Base-by-base conservation (phyloP, 2,888 invertebrate genomes). In the Calliscelio sp. region DNA sequence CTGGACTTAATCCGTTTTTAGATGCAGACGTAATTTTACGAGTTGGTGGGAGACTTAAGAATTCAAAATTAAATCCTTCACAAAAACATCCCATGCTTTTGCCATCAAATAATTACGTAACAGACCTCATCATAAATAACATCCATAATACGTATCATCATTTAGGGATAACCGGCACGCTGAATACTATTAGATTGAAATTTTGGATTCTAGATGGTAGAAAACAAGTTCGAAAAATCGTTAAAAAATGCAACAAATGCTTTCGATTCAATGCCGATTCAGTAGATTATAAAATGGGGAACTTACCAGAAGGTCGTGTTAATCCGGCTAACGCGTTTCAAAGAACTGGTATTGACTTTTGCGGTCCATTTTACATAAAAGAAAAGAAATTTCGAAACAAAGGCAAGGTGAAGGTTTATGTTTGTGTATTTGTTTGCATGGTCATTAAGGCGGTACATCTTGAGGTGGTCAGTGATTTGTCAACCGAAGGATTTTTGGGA, bases 301-400 rank as follows among this genome's bases (percentile, higher is more conserved):
- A 18, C 8, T 46, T 18, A 18, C 46, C 16, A 5, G 18, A 18
- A 46, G 46, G 5, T 2, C 16, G 46, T 3, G 18, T 46, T 5
- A n/a, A 18, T 1, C 3, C 5, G 3, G 16, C 46, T 2, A 46
- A 18, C 16, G 4, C 46, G 4, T 46, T 46, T 46, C 3, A n/a
- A 16, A 81, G 82, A 10, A 38, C 70, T 38, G 90, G 89, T 0
- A 68, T 89, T 0, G 89, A 91, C 71, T 90, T 86, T 80, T 88
- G 86, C 8, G 89, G 90, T 1, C 88, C 90, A 2, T 81, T 89
- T 44, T 41, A 53, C 8, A 51, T 89, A 10, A 77, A 80, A 24
- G 83, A 86, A 35, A 74, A 71, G 1, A 85, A 77, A n/a, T 53
- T 73, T 11, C 68, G 88, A 20, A 85, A 83, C 35, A 32, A 49